Evolutionary conservation across 2,113 vertebrate species (phyloP).

Genomic region (Eupsittula cactorum): DNA sequence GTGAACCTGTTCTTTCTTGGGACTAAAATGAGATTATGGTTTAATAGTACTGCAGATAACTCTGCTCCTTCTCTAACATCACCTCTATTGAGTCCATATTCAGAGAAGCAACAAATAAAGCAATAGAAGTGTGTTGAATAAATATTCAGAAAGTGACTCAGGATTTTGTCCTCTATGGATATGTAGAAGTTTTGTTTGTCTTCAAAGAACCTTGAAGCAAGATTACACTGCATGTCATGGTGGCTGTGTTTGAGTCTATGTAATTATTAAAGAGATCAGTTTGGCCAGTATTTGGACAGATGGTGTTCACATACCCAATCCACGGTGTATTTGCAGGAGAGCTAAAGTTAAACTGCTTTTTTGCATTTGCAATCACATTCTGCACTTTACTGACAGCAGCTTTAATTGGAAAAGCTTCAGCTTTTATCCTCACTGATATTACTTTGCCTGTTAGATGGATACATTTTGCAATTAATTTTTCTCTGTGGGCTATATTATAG

Average conservation of each 20-base stretch:
- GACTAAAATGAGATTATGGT: background rate
- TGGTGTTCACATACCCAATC: conserved; percentile 48
- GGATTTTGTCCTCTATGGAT: background rate
- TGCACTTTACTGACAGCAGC: conserved; percentile 54
- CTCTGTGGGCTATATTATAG: conserved; percentile 26
- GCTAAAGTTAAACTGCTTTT: conserved; percentile 58
- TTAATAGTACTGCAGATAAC: background rate
- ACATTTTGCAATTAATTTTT: conserved; percentile 65
- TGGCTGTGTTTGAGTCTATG: conserved; percentile 4
- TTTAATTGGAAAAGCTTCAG: conserved; percentile 65
- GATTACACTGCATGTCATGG: background rate
- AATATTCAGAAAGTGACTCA: background rate
- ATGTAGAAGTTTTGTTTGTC: conserved; percentile 6
- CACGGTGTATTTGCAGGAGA: conserved; percentile 62
- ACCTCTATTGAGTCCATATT: background rate
- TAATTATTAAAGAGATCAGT: conserved; percentile 45
- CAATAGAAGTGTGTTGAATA: background rate
- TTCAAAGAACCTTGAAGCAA: conserved; percentile 30
- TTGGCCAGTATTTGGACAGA: conserved; percentile 54
- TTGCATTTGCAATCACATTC: conserved; percentile 61
- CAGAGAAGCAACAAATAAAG: background rate
- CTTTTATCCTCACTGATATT: conserved; percentile 43
- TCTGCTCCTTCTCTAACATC: background rate
- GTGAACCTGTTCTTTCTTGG: background rate
- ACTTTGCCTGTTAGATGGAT: conserved; percentile 44